Percentiles rank a stretch among this genome's conserved stretches.
Evolutionary conservation across 2,113 vertebrate species (phyloP).

Genomic region (Pithys albifrons): DNA sequence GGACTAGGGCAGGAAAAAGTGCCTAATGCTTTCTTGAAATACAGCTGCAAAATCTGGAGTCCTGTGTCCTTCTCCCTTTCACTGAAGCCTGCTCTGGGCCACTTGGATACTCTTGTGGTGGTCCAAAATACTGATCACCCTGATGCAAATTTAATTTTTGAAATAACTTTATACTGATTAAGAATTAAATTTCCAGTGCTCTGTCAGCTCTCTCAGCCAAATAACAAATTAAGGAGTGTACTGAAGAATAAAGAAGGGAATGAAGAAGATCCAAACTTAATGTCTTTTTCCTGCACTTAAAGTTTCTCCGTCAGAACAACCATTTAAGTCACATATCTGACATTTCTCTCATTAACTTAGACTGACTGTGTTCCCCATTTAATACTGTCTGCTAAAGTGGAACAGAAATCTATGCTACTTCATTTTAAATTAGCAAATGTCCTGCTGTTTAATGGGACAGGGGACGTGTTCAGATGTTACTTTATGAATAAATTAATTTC

Average conservation of each 20-base stretch:
- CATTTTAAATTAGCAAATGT: conserved; percentile 48
- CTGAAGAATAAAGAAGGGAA: neutral
- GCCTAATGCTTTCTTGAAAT: neutral
- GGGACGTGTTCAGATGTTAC: conserved; percentile 61
- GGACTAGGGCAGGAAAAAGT: neutral
- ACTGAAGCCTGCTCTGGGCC: neutral
- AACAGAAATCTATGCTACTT: conserved; percentile 43
- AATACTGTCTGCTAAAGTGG: conserved; percentile 16
- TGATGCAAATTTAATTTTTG: neutral
- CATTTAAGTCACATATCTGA: neutral
- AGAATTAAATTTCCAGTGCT: neutral
- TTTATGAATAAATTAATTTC: conserved; percentile 74
- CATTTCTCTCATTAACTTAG: conserved; percentile 8
- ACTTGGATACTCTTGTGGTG: neutral
- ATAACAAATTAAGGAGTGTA: neutral
- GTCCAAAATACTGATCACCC: neutral
- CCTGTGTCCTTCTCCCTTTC: neutral
- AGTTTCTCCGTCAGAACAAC: neutral
- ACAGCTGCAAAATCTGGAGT: neutral
- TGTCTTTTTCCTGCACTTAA: neutral
- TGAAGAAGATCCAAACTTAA: neutral
- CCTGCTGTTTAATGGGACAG: conserved; percentile 71
- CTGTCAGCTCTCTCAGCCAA: neutral
- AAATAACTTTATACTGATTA: neutral
- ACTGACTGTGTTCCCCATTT: conserved; percentile 35